These are phyloP conservation scores for Sula dactylatra DNA, from an alignment of 2,113 vertebrate species.

Conservation along the genomic window DNA sequence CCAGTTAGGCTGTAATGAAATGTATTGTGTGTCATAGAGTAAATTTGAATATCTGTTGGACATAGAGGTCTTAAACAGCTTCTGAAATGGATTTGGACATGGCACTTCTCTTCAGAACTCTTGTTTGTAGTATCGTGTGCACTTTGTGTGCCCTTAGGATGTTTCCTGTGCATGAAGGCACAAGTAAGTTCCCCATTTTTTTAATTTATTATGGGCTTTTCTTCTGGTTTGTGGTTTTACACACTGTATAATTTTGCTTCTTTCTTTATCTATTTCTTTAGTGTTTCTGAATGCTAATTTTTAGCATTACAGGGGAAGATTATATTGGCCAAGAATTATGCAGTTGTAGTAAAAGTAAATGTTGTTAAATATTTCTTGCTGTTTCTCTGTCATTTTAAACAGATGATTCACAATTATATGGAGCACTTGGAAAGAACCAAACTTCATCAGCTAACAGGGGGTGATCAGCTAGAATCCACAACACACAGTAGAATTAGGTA, in stretches of 20 bases:
- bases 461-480: conserved; percentile 82
- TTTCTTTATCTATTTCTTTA: background rate
- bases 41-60: background rate
- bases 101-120: background rate
- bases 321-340: background rate
- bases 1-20: background rate
- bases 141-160: background rate
- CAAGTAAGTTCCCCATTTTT: background rate
- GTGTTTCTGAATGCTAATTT: background rate
- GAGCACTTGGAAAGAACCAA: conserved; percentile 97
- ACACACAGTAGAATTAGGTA: conserved; percentile 84
- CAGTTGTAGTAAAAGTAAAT: background rate
- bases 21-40: background rate
- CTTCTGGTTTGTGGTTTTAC: background rate
- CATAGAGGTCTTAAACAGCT: background rate
- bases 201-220: background rate
- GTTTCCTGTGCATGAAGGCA: background rate
- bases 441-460: conserved; percentile 84
- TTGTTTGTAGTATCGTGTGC: background rate
- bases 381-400: conserved; percentile 59
- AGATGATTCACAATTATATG: conserved; percentile 99
- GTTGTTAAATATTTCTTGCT: background rate
- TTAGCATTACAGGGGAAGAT: background rate
- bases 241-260: background rate
- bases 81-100: background rate